Conservation (phyloP, 2,113 vertebrate species). For the Phoxinus phoxinus region DNA sequence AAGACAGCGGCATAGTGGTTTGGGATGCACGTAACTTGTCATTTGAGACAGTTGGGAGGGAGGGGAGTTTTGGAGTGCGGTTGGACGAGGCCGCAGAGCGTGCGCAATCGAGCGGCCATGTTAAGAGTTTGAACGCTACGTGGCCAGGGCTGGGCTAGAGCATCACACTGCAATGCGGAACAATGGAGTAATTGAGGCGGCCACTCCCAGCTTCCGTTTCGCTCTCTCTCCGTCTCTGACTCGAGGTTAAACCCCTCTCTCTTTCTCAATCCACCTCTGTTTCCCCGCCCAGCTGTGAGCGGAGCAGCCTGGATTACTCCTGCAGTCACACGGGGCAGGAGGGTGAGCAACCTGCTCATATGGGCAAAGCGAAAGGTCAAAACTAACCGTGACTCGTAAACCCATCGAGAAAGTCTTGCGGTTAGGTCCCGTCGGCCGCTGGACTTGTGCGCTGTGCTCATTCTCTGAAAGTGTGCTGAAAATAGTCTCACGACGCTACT, state of each 20-base stretch:
- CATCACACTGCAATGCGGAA: slow-evolving; percentile 65
- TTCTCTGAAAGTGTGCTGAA: background rate
- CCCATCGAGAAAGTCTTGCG: background rate
- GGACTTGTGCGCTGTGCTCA: background rate
- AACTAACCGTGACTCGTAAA: slow-evolving; percentile 39
- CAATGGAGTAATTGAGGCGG: slow-evolving; percentile 80
- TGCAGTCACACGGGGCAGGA: slow-evolving; percentile 78
- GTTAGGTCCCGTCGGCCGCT: background rate
- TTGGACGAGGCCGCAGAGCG: background rate
- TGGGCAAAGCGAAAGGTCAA: slow-evolving; percentile 77
- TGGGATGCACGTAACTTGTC: slow-evolving; percentile 18
- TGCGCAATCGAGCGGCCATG: slow-evolving; percentile 39
- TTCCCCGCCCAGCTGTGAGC: slow-evolving; percentile 37
- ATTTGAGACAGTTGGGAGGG: slow-evolving; percentile 42
- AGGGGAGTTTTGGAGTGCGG: slow-evolving; percentile 15
- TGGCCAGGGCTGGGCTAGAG: slow-evolving; percentile 39
- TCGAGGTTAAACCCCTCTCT: slow-evolving; percentile 48
- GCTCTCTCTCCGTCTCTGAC: background rate
- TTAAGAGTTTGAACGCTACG: slow-evolving; percentile 41
- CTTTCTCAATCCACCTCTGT: slow-evolving; percentile 61
- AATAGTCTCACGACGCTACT: background rate
- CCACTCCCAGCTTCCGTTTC: slow-evolving; percentile 67
- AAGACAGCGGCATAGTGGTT: background rate
- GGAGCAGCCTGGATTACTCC: slow-evolving; percentile 75
- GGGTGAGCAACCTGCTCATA: slow-evolving; percentile 70